Conservation (phyloP, 2,113 vertebrate species). For the Xiphorhynchus elegans region DNA sequence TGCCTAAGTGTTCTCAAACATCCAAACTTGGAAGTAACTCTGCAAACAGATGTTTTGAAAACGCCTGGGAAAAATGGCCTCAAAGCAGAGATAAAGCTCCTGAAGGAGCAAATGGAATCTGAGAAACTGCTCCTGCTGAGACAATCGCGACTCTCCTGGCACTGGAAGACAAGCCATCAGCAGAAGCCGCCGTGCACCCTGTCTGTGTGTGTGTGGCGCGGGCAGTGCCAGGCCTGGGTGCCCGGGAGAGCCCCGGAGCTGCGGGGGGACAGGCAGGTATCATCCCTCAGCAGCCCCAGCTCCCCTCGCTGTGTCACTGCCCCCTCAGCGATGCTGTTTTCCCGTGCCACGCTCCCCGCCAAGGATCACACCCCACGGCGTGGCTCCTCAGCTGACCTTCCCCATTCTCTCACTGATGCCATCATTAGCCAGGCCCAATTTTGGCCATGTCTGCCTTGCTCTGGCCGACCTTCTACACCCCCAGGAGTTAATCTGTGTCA, state of each 20-base stretch:
- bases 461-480: background rate
- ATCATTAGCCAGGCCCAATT: background rate
- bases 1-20: background rate
- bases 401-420: background rate
- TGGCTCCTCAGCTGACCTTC: background rate
- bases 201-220: fast-evolving
- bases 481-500: background rate
- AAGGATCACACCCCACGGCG: background rate
- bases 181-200: background rate
- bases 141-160: background rate
- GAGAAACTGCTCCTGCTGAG: background rate
- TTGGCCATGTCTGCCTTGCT: background rate
- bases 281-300: background rate
- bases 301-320: background rate
- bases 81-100: background rate
- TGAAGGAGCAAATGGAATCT: background rate
- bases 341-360: background rate
- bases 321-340: background rate
- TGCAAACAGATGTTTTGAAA: background rate
- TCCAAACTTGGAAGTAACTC: background rate
- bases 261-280: background rate
- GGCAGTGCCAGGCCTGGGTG: background rate
- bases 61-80: background rate
- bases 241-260: background rate
- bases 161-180: background rate